Evolutionary conservation across 2,888 invertebrate genomes (phyloP).

Genomic region (Lasioglossum oenotherae): DNA sequence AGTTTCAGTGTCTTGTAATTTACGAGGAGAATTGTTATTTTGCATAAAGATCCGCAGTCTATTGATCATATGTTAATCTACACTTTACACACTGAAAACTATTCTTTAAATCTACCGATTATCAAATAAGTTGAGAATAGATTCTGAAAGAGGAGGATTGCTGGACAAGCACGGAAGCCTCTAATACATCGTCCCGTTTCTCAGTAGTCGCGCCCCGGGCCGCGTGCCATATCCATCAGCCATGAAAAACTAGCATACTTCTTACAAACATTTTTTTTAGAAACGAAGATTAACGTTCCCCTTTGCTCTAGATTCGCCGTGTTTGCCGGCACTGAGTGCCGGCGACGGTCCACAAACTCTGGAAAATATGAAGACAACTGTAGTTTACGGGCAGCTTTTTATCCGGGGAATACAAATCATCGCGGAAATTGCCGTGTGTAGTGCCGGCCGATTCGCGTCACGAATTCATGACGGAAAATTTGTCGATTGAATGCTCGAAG

Average conservation of each 20-base stretch:
- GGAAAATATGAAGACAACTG: slow-evolving; percentile 65
- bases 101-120: neutral
- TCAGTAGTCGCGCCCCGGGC: slow-evolving; percentile 30
- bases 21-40: too few species aligned
- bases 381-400: slow-evolving; percentile 53
- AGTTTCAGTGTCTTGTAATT: too few species aligned
- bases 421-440: slow-evolving; percentile 39
- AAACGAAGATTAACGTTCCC: slow-evolving; percentile 70
- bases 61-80: neutral
- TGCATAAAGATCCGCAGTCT: too few species aligned
- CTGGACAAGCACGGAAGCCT: neutral
- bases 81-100: neutral
- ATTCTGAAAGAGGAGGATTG: neutral
- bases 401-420: slow-evolving; percentile 57
- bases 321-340: slow-evolving; percentile 44
- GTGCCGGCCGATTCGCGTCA: slow-evolving; percentile 8
- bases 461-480: neutral
- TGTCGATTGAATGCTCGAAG: neutral
- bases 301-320: slow-evolving; percentile 58
- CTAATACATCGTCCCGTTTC: slow-evolving; percentile 5
- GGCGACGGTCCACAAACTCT: slow-evolving; percentile 49
- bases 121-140: neutral
- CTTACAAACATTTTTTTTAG: slow-evolving; percentile 58
- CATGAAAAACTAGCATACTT: slow-evolving; percentile 62
- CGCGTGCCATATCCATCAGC: slow-evolving; percentile 46